Evolutionary conservation across 2,113 vertebrate genomes (phyloP), one percentile per base, ranked within the genome.

Genomic region (Xiphophorus couchianus): DNA sequence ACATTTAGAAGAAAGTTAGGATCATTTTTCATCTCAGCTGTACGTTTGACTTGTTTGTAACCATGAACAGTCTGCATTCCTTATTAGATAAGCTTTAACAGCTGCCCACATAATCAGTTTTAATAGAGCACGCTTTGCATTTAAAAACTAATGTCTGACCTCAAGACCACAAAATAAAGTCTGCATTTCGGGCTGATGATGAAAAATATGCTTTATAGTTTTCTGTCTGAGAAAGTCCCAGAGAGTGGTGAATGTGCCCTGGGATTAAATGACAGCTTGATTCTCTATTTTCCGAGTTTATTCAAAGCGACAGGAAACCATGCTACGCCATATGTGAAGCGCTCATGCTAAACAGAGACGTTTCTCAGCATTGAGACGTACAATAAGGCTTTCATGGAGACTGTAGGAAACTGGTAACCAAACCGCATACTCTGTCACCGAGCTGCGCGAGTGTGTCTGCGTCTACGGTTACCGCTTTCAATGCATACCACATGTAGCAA

Each of bases 401-500:
- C 82, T 74, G 73, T 76, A 88, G 77, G 87, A 88, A 87, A 86
- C 78, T 66, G 27, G 80, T 84, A 82, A 76, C 63, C 80, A 69
- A 85, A 90, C 90, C 88, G 58, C 87, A 89, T 76, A 86, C 74
- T 88, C 88, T 82, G 88, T 92, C 83, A 88, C 89, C 71, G 3
- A 60, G 73, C 81, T 64, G 54, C 69, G 54, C 33, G 54, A 65
- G 75, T 63, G 81, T 67, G 78, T 85, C 74, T 63, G 82, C 66
- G 82, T 85, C 87, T 90, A 84, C 73, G 51, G 86, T 90, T 89
- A 88, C 85, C 9, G 33, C 74, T 62, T 80, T 83, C 86, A 91
- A 91, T 90, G 84, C 88, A 78, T 89, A 90, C 87, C 91, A 93
- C 87, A 89, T 91, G 91, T 83, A 90, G 74, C 22, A 31, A 74